Base-by-base conservation (phyloP, 1,140 invertebrate species). In the Epicauta chinensis region DNA sequence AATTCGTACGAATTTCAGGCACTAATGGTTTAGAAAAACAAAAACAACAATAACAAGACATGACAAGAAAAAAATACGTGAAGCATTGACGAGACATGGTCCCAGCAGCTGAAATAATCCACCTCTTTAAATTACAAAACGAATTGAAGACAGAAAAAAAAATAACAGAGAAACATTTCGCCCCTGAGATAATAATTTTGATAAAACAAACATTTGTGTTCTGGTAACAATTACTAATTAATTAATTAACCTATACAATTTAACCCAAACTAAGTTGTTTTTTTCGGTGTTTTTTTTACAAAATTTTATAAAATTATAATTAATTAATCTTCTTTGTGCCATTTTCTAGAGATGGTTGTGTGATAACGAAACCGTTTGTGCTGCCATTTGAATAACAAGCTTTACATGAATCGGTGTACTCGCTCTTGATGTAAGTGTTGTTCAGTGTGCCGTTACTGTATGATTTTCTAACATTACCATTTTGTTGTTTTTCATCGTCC, bases 311-410 rank as follows among this genome's bases (percentile, higher is more conserved):
- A 43, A 11, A 9, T 43, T 44, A 40, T 29, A 38, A 47, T 40
- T 61, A 63, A 16, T 63, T 56, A 11, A 61, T 56, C 32, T 63
- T 63, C 40, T 63, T 63, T 12, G 44, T 53, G 34, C 23, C 23
- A 23, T 23, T 23, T 23, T 23, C 4, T 23, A 23, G 4, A 23
- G 23, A 5, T 5, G 23, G 7, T 23, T 23, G 23, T 23, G 23
- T 23, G 4, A 23, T 3, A 23, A 81, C 78, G 65, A 80, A 81
- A 36, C 81, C 81, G 60, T 82, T 83, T 58, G 79, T 80, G 43
- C 80, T 77, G 11, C 81, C 81, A 57, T 81, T 82, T 38, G 80
- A 81, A 68, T 83, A 81, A 63, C 80, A 81, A 29, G 81, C 72
- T 74, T 83, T 74, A 66, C 77, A 73, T 45, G 78, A 76, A 37